These are phyloP conservation scores for Caerostris darwini DNA, from an alignment of 1,140 invertebrate species.

Conservation along the genomic window DNA sequence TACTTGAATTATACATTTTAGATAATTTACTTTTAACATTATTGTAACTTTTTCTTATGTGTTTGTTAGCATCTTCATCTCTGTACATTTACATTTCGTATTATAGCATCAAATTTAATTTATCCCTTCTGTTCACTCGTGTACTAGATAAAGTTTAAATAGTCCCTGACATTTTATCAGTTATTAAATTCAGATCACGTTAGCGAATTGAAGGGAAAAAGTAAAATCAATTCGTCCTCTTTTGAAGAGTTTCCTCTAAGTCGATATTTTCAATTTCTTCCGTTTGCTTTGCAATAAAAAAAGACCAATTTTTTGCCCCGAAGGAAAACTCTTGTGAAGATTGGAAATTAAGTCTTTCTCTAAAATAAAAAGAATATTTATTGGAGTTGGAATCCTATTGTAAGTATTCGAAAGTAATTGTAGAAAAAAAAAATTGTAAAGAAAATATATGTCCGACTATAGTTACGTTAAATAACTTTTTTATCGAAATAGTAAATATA, in stretches of 20 bases:
- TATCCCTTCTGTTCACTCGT: not conserved
- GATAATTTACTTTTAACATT: too few relatives aligned
- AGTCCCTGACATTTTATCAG: not conserved
- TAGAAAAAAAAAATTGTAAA: too few relatives aligned
- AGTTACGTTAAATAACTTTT: too few relatives aligned
- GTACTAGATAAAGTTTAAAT: not conserved
- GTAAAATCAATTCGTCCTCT: not conserved
- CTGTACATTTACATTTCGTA: not conserved
- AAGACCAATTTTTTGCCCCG: not conserved
- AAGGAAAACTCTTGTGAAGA: not conserved
- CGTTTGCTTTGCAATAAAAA: not conserved
- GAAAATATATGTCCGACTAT: too few relatives aligned
- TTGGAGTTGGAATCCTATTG: too few relatives aligned
- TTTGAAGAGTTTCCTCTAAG: not conserved
- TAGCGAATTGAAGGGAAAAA: not conserved
- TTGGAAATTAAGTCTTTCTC: too few relatives aligned
- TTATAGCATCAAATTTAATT: not conserved
- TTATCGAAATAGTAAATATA: too few relatives aligned
- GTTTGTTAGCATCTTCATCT: not conserved
- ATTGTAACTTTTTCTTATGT: too few relatives aligned
- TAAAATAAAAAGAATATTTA: too few relatives aligned
- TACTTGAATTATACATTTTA: too few relatives aligned
- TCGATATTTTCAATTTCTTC: constrained; percentile 9
- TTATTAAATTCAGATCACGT: not conserved
- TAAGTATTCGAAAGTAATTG: too few relatives aligned